Base-by-base conservation (phyloP, 2,888 invertebrate species). In the Achlya flavicornis region DNA sequence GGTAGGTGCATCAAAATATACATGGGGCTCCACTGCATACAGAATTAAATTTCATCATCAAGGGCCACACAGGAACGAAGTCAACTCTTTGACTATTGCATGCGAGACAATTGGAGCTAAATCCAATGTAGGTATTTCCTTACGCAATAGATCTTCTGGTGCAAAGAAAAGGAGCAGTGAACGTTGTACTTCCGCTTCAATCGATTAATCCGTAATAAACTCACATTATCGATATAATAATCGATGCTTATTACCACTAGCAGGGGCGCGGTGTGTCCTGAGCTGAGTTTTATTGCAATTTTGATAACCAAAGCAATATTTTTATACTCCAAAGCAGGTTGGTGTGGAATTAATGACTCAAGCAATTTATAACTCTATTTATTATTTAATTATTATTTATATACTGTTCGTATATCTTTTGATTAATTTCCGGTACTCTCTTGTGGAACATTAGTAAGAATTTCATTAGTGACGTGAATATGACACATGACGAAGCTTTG, bases 281-380 rank as follows among this genome's bases (percentile, higher is more conserved):
- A 16, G 38, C 58, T 14, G 35, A 35, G n/a, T 38, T 58, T 60
- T 59, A 41, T 19, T 59, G 16, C 35, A 41, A 19, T 59, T 59
- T 60, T 60, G 60, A 60, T 26, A 43, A 60, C 19, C 60, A n/a
- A 19, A 41, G 41, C 60, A 14, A 19, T 60, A 60, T 41, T 60
- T 41, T 41, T 41, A 43, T 41, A 16, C 5, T 11, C 41, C 26
- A 60, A 26, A 38, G 35, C 58, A 60, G 41, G 38, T 60, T 60
- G 41, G 41, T 60, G 60, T 60, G 6, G 12, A 12, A 41, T 60
- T 60, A 60, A 60, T 6, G 43, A 43, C 60, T 35, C 10, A 7
- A 59, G 10, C 53, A 59, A 59, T 59, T 59, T 35, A n/a, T 38
- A 35, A n/a, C 38, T 59, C n/a, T n/a, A n/a, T n/a, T n/a, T n/a